phyloP scores from a whole-genome alignment of 2,113 vertebrate species.

The Phaethornis superciliosus region DNA sequence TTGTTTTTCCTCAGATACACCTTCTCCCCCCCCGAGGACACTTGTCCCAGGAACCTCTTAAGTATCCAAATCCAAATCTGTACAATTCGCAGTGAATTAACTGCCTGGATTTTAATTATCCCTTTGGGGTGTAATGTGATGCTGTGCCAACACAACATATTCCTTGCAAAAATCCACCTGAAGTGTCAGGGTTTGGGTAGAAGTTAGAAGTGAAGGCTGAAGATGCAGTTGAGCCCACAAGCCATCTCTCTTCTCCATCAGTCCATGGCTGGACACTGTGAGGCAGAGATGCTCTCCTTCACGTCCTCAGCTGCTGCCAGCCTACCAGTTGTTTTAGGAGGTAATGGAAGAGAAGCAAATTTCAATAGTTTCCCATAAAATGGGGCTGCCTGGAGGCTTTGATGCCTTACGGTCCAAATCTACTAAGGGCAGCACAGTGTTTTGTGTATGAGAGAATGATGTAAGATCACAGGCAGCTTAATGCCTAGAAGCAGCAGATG shows the following conservation, averaged over 20 bases:
- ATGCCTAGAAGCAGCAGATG: not conserved
- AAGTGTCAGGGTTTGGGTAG: not conserved
- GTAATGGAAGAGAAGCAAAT: not conserved
- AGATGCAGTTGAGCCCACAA: accelerated
- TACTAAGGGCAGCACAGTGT: not conserved
- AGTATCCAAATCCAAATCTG: not conserved
- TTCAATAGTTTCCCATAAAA: not conserved
- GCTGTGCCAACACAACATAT: not conserved
- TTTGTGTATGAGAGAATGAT: not conserved
- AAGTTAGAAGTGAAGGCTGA: not conserved
- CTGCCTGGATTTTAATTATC: not conserved
- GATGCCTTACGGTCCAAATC: too few relatives aligned
- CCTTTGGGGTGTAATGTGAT: not conserved
- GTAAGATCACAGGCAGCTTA: not conserved
- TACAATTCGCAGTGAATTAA: not conserved
- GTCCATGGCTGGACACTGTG: not conserved
- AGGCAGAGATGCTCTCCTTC: not conserved
- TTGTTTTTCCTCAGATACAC: not conserved
- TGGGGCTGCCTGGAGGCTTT: not conserved
- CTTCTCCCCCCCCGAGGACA: not conserved
- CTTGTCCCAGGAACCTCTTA: not conserved
- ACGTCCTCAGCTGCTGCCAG: not conserved
- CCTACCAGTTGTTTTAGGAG: not conserved
- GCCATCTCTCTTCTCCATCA: not conserved
- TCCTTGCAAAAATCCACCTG: not conserved